Percentiles rank a stretch among this genome's conserved stretches.
Evolutionary conservation across 2,113 vertebrate species (phyloP).

Genomic region (Eurystomus gularis): DNA sequence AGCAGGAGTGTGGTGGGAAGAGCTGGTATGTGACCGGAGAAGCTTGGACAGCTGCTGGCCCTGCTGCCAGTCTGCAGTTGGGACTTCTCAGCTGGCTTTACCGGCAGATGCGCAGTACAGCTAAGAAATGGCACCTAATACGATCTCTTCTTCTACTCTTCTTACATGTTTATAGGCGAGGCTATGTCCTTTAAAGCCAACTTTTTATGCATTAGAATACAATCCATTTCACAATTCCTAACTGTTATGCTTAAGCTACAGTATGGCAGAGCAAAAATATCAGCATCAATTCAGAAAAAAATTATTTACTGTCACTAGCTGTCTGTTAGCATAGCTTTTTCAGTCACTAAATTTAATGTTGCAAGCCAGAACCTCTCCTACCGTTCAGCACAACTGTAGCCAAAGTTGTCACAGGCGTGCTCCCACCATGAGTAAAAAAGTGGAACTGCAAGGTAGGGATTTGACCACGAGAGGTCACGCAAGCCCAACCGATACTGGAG

Average conservation of each 20-base stretch:
- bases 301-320: background rate
- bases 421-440: fast-evolving
- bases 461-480: constrained; percentile 37
- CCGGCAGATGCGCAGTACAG: background rate
- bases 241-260: background rate
- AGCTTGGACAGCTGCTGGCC: fast-evolving
- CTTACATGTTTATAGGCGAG: fast-evolving
- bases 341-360: background rate
- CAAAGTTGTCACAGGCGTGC: fast-evolving
- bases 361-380: background rate
- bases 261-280: background rate
- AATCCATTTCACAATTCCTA: background rate
- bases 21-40: background rate
- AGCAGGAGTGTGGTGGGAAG: fast-evolving
- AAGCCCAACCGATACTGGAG: background rate
- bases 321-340: background rate
- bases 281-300: background rate
- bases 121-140: background rate
- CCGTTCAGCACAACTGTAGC: background rate
- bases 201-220: background rate
- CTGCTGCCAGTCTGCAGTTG: background rate
- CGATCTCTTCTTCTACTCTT: background rate
- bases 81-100: too few species aligned
- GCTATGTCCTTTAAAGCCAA: background rate
- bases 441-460: background rate